A percentile compares a stretch with the other conserved stretches of the same genome.
Evolutionary conservation across 2,888 invertebrate genomes (phyloP).

Genomic region (Heliconius charithonia): DNA sequence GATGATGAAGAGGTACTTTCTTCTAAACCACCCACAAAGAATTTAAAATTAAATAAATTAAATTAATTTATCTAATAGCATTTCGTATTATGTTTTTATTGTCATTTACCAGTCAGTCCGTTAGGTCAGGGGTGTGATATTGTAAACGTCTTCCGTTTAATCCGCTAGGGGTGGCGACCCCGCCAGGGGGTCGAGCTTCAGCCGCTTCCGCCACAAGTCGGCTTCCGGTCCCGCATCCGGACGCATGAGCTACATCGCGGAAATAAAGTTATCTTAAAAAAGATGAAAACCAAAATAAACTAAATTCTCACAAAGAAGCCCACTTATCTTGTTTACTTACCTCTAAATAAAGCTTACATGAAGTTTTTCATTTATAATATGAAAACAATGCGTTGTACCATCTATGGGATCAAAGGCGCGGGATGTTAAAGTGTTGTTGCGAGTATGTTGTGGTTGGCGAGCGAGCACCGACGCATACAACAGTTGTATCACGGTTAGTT

Average conservation of each 20-base stretch:
- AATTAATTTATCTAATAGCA: too few species aligned
- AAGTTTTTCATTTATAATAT: too few species aligned
- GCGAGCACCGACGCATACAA: conserved; percentile 71
- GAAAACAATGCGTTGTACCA: too few species aligned
- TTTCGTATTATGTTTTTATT: too few species aligned
- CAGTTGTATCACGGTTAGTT: conserved; percentile 70
- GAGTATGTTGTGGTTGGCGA: conserved; percentile 72
- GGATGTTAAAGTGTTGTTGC: conserved; percentile 13
- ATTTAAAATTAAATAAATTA: too few species aligned
- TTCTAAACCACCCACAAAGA: too few species aligned
- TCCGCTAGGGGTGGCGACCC: conserved; percentile 41
- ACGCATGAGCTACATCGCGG: conserved; percentile 53
- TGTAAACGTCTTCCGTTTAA: conserved; percentile 31
- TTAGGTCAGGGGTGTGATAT: not conserved
- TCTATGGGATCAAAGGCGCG: not conserved
- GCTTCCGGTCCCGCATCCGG: conserved; percentile 77
- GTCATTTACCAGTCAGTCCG: too few species aligned
- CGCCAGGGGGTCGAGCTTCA: conserved; percentile 10
- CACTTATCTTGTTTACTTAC: too few species aligned
- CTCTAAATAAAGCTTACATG: too few species aligned
- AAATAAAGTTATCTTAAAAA: not conserved
- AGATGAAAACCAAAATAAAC: too few species aligned
- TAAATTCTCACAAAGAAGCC: too few species aligned
- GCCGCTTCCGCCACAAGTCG: conserved; percentile 58
- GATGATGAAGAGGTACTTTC: too few species aligned